These are phyloP conservation scores for Chrysogorgia sp. DNA, from an alignment of 92 coral and sea anemone species.

Conservation along the genomic window DNA sequence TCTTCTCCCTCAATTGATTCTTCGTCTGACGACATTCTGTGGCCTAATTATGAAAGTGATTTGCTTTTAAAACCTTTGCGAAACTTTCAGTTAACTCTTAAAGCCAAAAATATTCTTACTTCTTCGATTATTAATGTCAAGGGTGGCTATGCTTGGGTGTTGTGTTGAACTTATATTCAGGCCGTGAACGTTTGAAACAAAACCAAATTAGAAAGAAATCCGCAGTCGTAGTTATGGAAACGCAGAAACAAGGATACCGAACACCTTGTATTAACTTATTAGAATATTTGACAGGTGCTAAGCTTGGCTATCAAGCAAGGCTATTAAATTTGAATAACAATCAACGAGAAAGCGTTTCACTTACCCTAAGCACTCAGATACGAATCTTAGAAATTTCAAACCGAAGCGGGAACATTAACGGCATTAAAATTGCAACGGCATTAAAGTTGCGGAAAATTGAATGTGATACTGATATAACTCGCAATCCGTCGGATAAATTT, in stretches of 20 bases:
- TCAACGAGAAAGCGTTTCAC: too few relatives aligned
- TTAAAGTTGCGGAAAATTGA: too few relatives aligned
- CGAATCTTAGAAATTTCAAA: too few relatives aligned
- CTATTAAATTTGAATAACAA: too few relatives aligned
- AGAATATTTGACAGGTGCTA: background rate
- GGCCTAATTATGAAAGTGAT: background rate
- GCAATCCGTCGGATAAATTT: too few relatives aligned
- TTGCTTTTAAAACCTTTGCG: background rate
- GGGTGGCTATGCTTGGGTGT: background rate
- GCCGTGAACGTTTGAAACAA: background rate
- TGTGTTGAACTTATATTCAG: background rate
- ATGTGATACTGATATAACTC: too few relatives aligned
- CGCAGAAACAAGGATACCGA: background rate
- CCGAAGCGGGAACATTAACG: too few relatives aligned
- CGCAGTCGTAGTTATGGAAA: slow-evolving; percentile 12
- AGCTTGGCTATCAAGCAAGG: background rate
- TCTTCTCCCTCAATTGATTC: slow-evolving; percentile 86
- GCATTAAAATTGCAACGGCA: too few relatives aligned
- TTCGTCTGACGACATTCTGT: slow-evolving; percentile 85
- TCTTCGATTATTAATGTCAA: background rate
- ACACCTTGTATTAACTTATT: slow-evolving; percentile 4
- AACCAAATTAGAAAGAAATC: background rate
- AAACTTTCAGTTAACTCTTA: background rate
- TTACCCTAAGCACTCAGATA: too few relatives aligned
- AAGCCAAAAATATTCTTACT: background rate